These are phyloP conservation scores for Crossaster papposus DNA, from an alignment of 53 echinoderm and acorn worm species.

Conservation along the genomic window DNA sequence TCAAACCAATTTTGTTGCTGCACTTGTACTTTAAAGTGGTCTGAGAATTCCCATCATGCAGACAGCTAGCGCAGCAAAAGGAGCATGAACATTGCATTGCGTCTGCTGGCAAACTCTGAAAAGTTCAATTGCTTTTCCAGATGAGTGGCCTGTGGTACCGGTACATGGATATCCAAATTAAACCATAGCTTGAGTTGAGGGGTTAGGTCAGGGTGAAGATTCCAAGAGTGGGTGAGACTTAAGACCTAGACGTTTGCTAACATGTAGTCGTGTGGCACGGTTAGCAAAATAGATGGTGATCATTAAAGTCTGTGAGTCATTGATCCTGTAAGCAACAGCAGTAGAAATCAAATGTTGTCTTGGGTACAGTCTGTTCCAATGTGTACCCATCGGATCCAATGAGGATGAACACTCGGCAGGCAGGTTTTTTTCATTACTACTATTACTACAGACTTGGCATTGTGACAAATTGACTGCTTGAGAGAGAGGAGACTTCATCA, in stretches of 20 bases:
- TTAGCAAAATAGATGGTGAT: neutral
- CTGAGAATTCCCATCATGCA: constrained; percentile 22
- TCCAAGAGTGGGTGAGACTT: neutral
- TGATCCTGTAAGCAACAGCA: neutral
- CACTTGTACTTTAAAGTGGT: constrained; percentile 4
- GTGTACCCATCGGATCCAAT: neutral
- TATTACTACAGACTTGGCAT: constrained; percentile 7
- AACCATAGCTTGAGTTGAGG: constrained; percentile 13
- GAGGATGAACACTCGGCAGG: neutral
- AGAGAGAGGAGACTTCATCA: neutral
- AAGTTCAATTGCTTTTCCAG: constrained; percentile 31
- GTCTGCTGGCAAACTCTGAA: constrained; percentile 4
- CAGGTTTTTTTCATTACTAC: no score
- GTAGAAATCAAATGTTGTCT: neutral
- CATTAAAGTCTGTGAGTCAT: neutral
- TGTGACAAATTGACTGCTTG: neutral
- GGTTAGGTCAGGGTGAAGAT: constrained; percentile 1
- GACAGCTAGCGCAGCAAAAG: constrained; percentile 3
- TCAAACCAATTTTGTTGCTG: neutral
- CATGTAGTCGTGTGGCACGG: neutral
- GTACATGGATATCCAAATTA: neutral
- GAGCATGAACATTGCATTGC: constrained; percentile 18
- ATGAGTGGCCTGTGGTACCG: neutral
- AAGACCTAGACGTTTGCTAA: neutral
- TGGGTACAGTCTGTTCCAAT: neutral